Conservation (phyloP, 2,113 vertebrate species). For the Chloropsis hardwickii region DNA sequence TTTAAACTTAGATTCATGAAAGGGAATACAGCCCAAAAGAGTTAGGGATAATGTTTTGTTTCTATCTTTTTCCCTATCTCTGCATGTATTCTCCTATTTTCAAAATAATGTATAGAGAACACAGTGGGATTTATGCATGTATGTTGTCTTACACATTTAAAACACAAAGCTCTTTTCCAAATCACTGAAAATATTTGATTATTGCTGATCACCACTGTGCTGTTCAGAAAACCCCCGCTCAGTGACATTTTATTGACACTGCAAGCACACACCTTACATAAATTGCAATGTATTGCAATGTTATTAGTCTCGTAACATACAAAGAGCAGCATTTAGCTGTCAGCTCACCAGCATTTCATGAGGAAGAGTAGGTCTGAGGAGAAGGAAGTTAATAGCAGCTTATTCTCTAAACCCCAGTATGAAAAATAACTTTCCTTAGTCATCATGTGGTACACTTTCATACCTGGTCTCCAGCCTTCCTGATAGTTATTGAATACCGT, state of each 20-base stretch:
- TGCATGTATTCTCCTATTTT: not conserved
- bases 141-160: not conserved
- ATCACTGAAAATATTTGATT: not conserved
- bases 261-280: not conserved
- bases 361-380: not conserved
- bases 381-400: not conserved
- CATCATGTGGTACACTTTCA: not conserved
- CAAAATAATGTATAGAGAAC: not conserved
- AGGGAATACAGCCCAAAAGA: not conserved
- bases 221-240: slow-evolving; percentile 17
- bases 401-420: not conserved
- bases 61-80: not conserved
- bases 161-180: slow-evolving; percentile 41
- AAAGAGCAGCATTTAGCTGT: not conserved
- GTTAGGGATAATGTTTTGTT: not conserved
- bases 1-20: not conserved
- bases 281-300: not conserved
- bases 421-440: not conserved
- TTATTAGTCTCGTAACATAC: not conserved
- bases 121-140: not conserved
- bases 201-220: not conserved
- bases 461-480: not conserved
- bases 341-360: not conserved
- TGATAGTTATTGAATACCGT: not conserved
- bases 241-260: slow-evolving; percentile 12